Percentiles rank a stretch among this genome's conserved stretches.
Conservation (phyloP, 2,888 invertebrate species). For the Rotaria sp. region DNA sequence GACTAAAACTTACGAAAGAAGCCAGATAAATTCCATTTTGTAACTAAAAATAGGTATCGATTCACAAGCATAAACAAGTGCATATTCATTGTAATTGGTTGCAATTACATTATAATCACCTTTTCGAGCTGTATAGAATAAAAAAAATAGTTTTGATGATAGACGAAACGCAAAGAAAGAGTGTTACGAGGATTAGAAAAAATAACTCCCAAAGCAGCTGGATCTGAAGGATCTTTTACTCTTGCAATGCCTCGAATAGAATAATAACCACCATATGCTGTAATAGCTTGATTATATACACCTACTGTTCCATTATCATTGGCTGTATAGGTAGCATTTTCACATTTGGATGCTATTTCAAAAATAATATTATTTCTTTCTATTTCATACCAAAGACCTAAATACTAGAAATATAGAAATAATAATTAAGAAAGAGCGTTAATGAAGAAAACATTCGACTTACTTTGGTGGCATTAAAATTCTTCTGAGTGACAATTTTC, state of each 20-base stretch:
- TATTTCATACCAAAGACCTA: slow-evolving; percentile 44
- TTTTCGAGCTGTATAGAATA: not conserved
- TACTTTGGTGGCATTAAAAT: not conserved
- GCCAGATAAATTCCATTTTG: not conserved
- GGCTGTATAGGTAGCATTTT: slow-evolving; percentile 42
- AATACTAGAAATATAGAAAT: slow-evolving; percentile 41
- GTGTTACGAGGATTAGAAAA: slow-evolving; percentile 9
- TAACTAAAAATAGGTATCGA: not conserved
- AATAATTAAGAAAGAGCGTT: not conserved
- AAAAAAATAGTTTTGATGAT: not conserved
- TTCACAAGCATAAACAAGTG: slow-evolving; percentile 36
- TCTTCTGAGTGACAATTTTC: not conserved
- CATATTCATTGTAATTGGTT: slow-evolving; percentile 35
- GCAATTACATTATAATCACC: slow-evolving; percentile 35
- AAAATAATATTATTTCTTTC: slow-evolving; percentile 43
- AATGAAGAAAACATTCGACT: not conserved
- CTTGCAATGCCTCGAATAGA: slow-evolving; percentile 7
- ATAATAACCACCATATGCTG: not conserved
- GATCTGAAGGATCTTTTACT: slow-evolving; percentile 31
- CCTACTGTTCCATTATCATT: slow-evolving; percentile 42
- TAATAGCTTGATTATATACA: not conserved
- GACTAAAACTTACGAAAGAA: not conserved
- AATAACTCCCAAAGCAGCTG: slow-evolving; percentile 32
- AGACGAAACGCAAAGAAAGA: too few relatives aligned
- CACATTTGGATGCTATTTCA: slow-evolving; percentile 42